Percentiles rank a stretch among this genome's conserved stretches.
phyloP scores from a whole-genome alignment of 2,797 vertebrate species.

The Acanthornis magna region DNA sequence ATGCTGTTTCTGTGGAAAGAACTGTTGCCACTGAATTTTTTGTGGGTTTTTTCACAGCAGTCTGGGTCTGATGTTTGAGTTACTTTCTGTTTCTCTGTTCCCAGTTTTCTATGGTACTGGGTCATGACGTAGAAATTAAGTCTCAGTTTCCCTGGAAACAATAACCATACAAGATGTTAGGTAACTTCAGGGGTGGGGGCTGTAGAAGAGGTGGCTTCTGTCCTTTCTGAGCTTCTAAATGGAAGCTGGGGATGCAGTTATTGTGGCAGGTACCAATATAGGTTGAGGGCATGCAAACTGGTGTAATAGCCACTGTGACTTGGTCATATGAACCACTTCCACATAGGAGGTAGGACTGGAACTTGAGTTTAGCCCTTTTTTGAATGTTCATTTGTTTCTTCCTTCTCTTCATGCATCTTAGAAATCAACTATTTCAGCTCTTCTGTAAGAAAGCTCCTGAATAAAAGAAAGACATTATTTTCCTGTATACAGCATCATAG shows the following conservation, averaged over 20 bases:
- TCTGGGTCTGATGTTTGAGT: not conserved
- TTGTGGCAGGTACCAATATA: not conserved
- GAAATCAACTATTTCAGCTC: not conserved
- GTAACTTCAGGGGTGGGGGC: not conserved
- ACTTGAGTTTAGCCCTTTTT: not conserved
- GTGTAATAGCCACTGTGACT: not conserved
- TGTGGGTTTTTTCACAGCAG: not conserved
- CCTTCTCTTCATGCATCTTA: not conserved
- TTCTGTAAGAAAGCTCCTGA: not conserved
- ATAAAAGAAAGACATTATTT: not conserved
- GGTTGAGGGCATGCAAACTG: not conserved
- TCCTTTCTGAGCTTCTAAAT: not conserved
- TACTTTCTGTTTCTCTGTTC: not conserved
- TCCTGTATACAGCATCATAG: not conserved
- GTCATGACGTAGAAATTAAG: not conserved
- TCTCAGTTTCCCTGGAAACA: conserved; percentile 55
- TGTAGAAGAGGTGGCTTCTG: not conserved
- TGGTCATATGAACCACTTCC: not conserved
- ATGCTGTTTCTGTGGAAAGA: not conserved
- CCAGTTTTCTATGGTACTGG: conserved; percentile 9
- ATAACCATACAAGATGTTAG: not conserved
- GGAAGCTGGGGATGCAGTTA: not conserved
- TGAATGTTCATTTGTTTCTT: not conserved
- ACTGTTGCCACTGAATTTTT: not conserved
- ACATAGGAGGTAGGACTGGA: not conserved